Conservation (phyloP, 2,113 vertebrate genomes). For the Pterocles orientalis region DNA sequence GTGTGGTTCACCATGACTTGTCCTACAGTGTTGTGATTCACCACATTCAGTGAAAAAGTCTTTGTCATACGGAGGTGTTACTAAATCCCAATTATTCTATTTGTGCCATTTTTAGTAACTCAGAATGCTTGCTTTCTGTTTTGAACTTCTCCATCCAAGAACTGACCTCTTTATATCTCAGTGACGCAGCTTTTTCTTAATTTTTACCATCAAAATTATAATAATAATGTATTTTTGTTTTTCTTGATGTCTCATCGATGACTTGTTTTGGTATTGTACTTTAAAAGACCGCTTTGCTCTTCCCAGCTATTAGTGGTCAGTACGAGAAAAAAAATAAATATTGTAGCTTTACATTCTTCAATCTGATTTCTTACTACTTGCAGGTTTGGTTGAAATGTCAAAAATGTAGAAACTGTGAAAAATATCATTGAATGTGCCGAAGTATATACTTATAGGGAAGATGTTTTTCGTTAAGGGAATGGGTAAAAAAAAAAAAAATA, state of each 20-base stretch:
- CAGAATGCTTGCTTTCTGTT: background rate
- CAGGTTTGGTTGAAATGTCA: constrained; percentile 66
- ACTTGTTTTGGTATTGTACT: background rate
- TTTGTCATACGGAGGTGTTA: constrained; percentile 31
- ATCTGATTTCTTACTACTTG: constrained; percentile 18
- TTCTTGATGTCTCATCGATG: background rate
- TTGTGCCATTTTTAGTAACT: background rate
- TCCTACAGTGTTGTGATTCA: constrained; percentile 34
- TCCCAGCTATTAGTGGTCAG: background rate
- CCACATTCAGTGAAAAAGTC: constrained; percentile 9
- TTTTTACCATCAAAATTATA: background rate
- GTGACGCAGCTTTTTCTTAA: background rate
- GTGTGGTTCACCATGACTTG: constrained; percentile 26
- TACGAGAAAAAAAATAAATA: constrained; percentile 10
- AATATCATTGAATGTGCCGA: constrained; percentile 24
- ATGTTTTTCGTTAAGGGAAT: constrained; percentile 54
- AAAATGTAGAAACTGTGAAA: constrained; percentile 64
- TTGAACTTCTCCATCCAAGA: background rate
- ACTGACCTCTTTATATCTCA: background rate
- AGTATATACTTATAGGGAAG: constrained; percentile 48
- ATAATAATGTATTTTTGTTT: background rate
- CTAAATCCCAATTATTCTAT: constrained; percentile 25
- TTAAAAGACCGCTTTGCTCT: background rate
- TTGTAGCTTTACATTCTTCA: constrained; percentile 5
- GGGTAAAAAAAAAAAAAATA: background rate